Base-by-base conservation (phyloP, 2,797 vertebrate genomes). In the Benthosema pterotum region DNA sequence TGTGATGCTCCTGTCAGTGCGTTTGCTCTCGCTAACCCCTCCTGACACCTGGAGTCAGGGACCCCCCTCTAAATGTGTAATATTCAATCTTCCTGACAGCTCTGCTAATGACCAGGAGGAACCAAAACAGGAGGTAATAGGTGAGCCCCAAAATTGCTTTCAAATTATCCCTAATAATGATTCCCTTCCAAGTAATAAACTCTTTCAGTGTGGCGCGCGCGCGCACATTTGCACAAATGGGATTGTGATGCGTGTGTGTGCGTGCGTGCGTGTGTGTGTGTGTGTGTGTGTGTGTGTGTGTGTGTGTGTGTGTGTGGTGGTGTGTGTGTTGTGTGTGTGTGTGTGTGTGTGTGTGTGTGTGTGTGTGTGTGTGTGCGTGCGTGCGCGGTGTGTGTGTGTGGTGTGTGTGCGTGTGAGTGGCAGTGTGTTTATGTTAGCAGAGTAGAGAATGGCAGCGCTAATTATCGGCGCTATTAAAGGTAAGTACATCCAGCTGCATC, bases 61-160 rank as follows among this genome's bases (percentile, higher is more conserved):
- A 85, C 89, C 90, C 88, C 88, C 89, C 88, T 87, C 83, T 69
- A 84, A 85, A 89, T 83, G 87, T 90, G 87, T 89, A 91, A 89
- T 87, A 89, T 92, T 93, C 91, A 91, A 92, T 93, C 92, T 92
- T 93, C 89, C 86, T 92, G 91, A 92, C 91, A 92, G 92, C 87
- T 87, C 79, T 60, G 72, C 92, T 93, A 93, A 94, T 93, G 92
- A 93, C 87, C 85, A 89, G 87, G 91, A 92, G 88, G 87, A 92
- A 93, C 90, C 89, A 88, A 94, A 93, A 93, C 92, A 93, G 86
- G 32, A 87, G 90, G 89, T 92, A 93, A 92, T 92, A 91, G 88
- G 89, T 91, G 88, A 89, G 88, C 88, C 89, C 87, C 83, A 83
- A 92, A 93, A 93, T 93, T 92, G 88, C 91, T 92, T 90, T 91